Evolutionary conservation across 2,888 invertebrate species (phyloP).

Genomic region (Holacanthella duospinosa): DNA sequence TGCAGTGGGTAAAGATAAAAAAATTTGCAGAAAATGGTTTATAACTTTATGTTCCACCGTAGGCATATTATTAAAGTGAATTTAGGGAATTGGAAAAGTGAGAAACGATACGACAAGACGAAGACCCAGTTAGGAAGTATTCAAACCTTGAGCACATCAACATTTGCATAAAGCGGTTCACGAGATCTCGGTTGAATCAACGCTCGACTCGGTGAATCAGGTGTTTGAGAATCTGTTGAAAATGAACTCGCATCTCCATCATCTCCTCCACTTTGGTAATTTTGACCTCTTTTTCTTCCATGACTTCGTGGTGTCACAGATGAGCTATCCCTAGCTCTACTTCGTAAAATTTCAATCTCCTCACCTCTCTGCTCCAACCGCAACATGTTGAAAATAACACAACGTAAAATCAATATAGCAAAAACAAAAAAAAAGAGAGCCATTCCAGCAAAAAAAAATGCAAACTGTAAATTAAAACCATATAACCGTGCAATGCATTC

Average conservation of each 20-base stretch:
- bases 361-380: not conserved
- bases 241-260: slow-evolving; percentile 39
- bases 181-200: slow-evolving; percentile 35
- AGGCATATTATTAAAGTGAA: too few relatives aligned
- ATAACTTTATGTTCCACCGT: too few relatives aligned
- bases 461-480: too few relatives aligned
- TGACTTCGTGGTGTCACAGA: not conserved
- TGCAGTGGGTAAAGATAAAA: too few relatives aligned
- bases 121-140: too few relatives aligned
- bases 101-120: too few relatives aligned
- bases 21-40: too few relatives aligned
- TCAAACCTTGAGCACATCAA: slow-evolving; percentile 26
- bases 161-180: slow-evolving; percentile 33
- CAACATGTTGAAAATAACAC: too few relatives aligned
- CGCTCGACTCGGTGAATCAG: slow-evolving; percentile 40
- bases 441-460: slow-evolving; percentile 6
- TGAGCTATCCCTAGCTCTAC: not conserved
- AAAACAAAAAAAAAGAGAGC: slow-evolving; percentile 1
- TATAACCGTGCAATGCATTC: too few relatives aligned
- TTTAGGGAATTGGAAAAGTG: too few relatives aligned
- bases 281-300: not conserved
- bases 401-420: too few relatives aligned
- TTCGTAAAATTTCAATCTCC: not conserved
- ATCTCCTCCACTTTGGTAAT: slow-evolving; percentile 12
- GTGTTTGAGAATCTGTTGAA: slow-evolving; percentile 46